phyloP scores from a whole-genome alignment of 2,113 vertebrate species.

The Arizona elegans region DNA sequence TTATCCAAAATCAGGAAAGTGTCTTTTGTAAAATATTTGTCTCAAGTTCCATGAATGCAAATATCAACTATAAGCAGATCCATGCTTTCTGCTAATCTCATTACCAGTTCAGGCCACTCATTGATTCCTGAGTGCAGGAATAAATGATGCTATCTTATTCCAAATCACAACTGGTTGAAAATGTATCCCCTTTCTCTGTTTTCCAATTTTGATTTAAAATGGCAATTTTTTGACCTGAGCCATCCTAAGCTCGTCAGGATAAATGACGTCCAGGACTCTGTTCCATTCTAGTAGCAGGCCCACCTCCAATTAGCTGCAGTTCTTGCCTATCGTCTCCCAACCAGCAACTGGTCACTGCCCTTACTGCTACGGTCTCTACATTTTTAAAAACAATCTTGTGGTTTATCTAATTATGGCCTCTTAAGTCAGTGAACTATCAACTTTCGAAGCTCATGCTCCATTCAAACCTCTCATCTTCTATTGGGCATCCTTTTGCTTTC shows the following conservation, averaged over 20 bases:
- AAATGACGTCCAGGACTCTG: not conserved
- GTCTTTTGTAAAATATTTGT: not conserved
- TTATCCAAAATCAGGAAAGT: not conserved
- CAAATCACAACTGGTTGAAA: not conserved
- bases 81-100: not conserved
- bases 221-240: not conserved
- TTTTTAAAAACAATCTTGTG: not conserved
- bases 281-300: not conserved
- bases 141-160: not conserved
- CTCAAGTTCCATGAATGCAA: not conserved
- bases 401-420: not conserved
- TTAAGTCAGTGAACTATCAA: not conserved
- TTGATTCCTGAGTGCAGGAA: not conserved
- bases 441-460: not conserved
- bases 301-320: not conserved
- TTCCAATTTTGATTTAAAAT: not conserved
- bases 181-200: not conserved
- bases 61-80: not conserved
- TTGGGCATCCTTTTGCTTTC: not conserved
- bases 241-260: not conserved
- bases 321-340: not conserved
- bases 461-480: not conserved
- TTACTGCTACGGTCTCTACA: not conserved
- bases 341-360: not conserved
- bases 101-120: not conserved